A percentile compares a stretch with the other conserved stretches of the same genome.
Conservation (phyloP, 2,888 invertebrate species). For the Helicoverpa assulta region DNA sequence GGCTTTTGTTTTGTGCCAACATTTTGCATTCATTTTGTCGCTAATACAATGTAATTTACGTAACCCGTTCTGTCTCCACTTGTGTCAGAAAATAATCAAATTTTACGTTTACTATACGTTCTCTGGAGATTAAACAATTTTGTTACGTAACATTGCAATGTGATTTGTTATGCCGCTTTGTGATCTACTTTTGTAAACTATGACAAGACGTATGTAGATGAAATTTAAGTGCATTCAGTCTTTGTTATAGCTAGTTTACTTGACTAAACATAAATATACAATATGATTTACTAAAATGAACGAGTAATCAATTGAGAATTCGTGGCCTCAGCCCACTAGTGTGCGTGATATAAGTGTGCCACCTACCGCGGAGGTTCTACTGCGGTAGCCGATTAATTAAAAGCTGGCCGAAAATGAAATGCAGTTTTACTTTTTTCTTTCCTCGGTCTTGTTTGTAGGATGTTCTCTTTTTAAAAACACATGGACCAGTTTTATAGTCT, state of each 20-base stretch:
- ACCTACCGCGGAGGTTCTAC: slow-evolving; percentile 12
- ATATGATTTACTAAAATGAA: too few relatives aligned
- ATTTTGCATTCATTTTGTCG: background rate
- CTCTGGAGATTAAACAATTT: background rate
- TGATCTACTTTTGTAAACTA: too few relatives aligned
- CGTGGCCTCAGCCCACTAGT: background rate
- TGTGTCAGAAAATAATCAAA: background rate
- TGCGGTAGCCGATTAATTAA: slow-evolving; percentile 42
- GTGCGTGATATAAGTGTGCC: slow-evolving; percentile 6
- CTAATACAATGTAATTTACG: slow-evolving; percentile 1
- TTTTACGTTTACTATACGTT: background rate
- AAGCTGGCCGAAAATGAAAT: slow-evolving; percentile 23
- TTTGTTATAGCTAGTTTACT: too few relatives aligned
- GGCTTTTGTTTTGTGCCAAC: background rate
- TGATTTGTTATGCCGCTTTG: background rate
- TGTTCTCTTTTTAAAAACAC: slow-evolving; percentile 5
- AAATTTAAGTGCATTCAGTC: too few relatives aligned
- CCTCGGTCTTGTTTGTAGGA: background rate
- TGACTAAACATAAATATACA: too few relatives aligned
- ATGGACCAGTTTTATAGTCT: background rate
- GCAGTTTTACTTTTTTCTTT: slow-evolving; percentile 23
- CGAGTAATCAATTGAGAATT: too few relatives aligned
- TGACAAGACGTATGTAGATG: too few relatives aligned
- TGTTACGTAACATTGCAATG: background rate
- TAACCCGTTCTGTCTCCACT: background rate